Percentiles rank a stretch among this genome's conserved stretches.
phyloP scores from a whole-genome alignment of 2,888 invertebrate species.

The Thalpophila matura region DNA sequence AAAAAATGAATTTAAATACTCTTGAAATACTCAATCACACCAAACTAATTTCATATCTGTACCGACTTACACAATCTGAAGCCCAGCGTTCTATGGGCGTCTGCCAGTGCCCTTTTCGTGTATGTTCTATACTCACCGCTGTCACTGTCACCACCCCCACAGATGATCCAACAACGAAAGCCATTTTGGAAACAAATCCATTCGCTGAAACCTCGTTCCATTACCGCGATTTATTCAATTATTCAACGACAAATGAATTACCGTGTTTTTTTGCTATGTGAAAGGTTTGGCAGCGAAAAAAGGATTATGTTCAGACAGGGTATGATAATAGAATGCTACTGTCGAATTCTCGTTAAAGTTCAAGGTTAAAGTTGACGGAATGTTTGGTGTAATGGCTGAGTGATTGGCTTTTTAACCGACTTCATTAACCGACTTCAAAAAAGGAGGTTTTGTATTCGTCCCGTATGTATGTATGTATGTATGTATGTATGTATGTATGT shows the following conservation, averaged over 20 bases:
- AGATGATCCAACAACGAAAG: conserved; percentile 64
- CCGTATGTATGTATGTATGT: too few species aligned
- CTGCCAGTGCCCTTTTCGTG: too few species aligned
- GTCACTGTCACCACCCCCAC: conserved; percentile 16
- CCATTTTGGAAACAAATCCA: conserved; percentile 78
- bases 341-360: conserved; percentile 26
- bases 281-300: conserved; percentile 55
- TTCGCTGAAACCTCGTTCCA: conserved; percentile 82
- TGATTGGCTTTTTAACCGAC: not conserved
- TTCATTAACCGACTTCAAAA: too few species aligned
- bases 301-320: conserved; percentile 38
- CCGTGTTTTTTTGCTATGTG: conserved; percentile 66
- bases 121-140: too few species aligned
- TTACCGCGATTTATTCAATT: conserved; percentile 87
- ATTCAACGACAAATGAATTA: conserved; percentile 85
- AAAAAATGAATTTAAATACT: too few species aligned
- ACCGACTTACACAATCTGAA: too few species aligned
- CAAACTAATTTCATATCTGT: too few species aligned
- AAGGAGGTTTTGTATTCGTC: too few species aligned
- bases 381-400: not conserved
- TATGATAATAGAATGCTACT: conserved; percentile 26
- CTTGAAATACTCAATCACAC: too few species aligned
- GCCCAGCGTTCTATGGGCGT: too few species aligned
- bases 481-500: too few species aligned
- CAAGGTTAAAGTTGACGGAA: not conserved